Percentiles rank a stretch among this genome's conserved stretches.
phyloP scores from a whole-genome alignment of 2,797 vertebrate species.

The Sarcophilus harrisii region DNA sequence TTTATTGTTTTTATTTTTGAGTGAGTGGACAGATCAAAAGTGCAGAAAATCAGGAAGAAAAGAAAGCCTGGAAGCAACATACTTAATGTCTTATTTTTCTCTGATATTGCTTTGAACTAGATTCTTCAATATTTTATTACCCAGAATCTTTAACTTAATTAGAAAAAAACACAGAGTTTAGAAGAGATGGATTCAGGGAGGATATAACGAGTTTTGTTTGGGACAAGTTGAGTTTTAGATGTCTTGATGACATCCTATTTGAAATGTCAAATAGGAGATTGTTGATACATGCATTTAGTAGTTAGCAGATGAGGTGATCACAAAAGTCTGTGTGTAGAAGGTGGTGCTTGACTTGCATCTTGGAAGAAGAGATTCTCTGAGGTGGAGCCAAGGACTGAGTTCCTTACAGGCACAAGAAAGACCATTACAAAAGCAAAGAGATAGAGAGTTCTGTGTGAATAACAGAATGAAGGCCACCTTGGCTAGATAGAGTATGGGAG shows the following conservation, averaged over 20 bases:
- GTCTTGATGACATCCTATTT: not conserved
- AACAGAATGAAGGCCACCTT: not conserved
- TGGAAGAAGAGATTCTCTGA: not conserved
- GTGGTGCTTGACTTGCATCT: not conserved
- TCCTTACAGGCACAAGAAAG: not conserved
- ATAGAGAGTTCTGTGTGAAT: not conserved
- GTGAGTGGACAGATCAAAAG: not conserved
- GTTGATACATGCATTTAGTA: not conserved
- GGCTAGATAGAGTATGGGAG: not conserved
- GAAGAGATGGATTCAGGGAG: not conserved
- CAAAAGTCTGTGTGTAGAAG: not conserved
- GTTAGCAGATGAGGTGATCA: not conserved
- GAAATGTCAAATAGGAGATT: not conserved
- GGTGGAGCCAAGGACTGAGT: not conserved
- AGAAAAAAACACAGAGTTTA: not conserved
- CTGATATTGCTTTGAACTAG: not conserved
- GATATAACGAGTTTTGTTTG: not conserved
- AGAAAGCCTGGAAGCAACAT: not conserved
- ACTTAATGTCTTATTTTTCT: not conserved
- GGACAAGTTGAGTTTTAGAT: not conserved
- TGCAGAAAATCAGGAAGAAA: not conserved
- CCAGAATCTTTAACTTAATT: not conserved
- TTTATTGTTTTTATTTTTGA: not conserved
- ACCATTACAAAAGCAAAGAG: not conserved
- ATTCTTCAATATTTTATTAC: not conserved